Evolutionary conservation across 2,888 invertebrate genomes (phyloP), one percentile per base, ranked within the genome.

Genomic region (Iphiclides podalirius): DNA sequence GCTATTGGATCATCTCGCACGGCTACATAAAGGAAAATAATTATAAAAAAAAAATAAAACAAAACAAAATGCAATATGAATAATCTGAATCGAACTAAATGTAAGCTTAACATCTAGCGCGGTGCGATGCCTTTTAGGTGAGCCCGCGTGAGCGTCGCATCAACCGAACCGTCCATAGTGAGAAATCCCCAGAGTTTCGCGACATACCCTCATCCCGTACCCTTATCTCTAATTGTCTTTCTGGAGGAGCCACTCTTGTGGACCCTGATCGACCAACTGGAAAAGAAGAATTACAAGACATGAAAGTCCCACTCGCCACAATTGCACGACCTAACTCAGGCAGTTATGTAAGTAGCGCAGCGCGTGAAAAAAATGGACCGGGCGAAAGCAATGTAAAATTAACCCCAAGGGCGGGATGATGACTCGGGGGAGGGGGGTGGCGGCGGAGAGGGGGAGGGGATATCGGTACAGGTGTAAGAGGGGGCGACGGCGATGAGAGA

Each of bases 241-340:
- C 87, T 83, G 88, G 83, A 88, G 76, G 78, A 88, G 87, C 88
- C 88, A 88, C 85, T 88, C 88, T 86, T 87, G 86, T 81, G 85
- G 85, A 78, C 86, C 88, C 87, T 88, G 88, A 86, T 88, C 88
- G 85, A 88, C 87, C 87, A 88, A 82, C 87, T 88, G 87, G 81
- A 88, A 88, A 87, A 88, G 86, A 88, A 87, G 84, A 87, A 87
- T 70, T 71, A 73, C 83, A 87, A 77, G 86, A 83, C 83, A 84
- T 87, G 40, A 79, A 77, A 86, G 83, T 84, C 86, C 85, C 84
- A 78, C 78, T 85, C 82, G 85, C 82, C 85, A 81, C 74, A 79
- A 70, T 20, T 54, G 56, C 54, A 62, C 66, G 63, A 65, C 70
- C 67, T 66, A 66, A 70, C 72, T 59, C 73, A 75, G 79, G 79